Evolutionary conservation across 2,888 invertebrate species (phyloP), one percentile per base, ranked within the genome.

Genomic region (Agonopterix subpropinquella): DNA sequence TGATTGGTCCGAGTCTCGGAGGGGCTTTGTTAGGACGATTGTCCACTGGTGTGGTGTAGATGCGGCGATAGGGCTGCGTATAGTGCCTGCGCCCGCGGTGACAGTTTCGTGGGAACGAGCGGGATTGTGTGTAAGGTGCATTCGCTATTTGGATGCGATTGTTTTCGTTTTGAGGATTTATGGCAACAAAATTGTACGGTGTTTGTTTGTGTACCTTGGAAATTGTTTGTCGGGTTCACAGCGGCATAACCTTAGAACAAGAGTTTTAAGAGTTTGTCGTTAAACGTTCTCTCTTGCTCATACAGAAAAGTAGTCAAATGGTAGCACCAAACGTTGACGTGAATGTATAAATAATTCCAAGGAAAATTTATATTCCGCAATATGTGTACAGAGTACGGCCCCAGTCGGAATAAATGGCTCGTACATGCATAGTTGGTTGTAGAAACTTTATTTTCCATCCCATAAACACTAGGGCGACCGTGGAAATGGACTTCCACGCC

Each of bases 81-180:
- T 64, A 69, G 73, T 64, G 77, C 71, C 68, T 69, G 70, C 10
- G 42, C 42, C 76, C 28, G 28, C 28, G 74, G 76, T 83, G 85
- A 87, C 85, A 86, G 84, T 78, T 77, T 80, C 82, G 82, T 86
- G 87, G 87, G 87, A 88, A 87, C 73, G 87, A 88, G 86, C 72
- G 74, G 74, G 73, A 73, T 76, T 73, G 74, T 77, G 77, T 76
- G 78, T 78, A 49, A 47, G 52, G 47, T 47, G 52, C 49, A 28
- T 28, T 28, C 28, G 43, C 28, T 36, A 41, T 46, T 41, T 45
- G 28, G 28, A 28, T 28, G 36, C 43, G 11, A 48, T 48, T 51
- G 48, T 48, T 47, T 43, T 37, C 44, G 36, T 13, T 49, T 39
- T 18, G 35, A 47, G 36, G 46, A 49, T 49, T 49, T 49, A 45